A percentile compares a stretch with the other conserved stretches of the same genome.
Conservation (phyloP, 2,797 vertebrate genomes). For the Phyllotis vaccarum region DNA sequence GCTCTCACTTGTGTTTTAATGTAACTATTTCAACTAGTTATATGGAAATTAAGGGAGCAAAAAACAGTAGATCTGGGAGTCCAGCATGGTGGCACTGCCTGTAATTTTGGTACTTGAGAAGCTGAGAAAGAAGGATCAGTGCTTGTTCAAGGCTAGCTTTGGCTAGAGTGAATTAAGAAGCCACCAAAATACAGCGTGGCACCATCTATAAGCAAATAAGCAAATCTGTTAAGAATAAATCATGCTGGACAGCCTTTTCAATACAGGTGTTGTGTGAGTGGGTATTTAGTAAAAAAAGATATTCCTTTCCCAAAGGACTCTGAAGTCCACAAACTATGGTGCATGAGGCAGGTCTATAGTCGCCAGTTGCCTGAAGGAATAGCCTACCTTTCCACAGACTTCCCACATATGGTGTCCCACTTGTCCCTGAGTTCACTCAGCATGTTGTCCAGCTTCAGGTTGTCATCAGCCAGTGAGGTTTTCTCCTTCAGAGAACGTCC, state of each 20-base stretch:
- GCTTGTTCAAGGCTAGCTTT: neutral
- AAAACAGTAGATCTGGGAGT: neutral
- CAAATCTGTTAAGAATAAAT: neutral
- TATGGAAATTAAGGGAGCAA: neutral
- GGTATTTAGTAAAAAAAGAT: neutral
- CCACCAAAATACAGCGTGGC: neutral
- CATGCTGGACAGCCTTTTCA: neutral
- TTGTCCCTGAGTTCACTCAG: slow-evolving; percentile 98
- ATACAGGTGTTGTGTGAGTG: neutral
- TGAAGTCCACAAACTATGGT: neutral
- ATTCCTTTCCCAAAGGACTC: neutral
- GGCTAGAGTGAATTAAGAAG: neutral
- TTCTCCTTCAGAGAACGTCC: slow-evolving; percentile 98
- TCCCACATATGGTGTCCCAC: slow-evolving; percentile 99
- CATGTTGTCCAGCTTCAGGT: slow-evolving; percentile 97
- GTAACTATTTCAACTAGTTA: neutral
- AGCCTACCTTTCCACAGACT: slow-evolving; percentile 97
- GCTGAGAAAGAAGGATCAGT: neutral
- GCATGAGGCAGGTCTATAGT: neutral
- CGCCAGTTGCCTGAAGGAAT: neutral
- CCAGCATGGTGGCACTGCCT: neutral
- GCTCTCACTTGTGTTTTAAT: neutral
- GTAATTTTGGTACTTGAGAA: neutral
- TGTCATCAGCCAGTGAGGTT: slow-evolving; percentile 95
- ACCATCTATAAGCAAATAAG: neutral